Evolutionary conservation across 2,113 vertebrate genomes (phyloP), one percentile per base, ranked within the genome.

Genomic region (Cyprinodon brontotheroides): DNA sequence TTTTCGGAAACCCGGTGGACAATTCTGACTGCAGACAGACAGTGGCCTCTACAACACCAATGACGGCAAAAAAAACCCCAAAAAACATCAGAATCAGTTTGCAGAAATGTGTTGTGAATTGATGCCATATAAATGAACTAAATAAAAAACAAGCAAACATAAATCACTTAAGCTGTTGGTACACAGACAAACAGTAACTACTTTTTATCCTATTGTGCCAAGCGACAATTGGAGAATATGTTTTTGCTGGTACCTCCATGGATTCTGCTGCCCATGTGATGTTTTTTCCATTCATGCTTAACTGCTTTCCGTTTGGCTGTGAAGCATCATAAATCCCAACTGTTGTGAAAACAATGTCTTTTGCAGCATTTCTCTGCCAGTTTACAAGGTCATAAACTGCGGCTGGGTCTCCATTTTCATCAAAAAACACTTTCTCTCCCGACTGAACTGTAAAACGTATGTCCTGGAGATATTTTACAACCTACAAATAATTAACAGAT

Each of bases 1-100:
- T 74, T 93, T 93, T 5, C 93, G 88, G 74, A 91, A 92, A 47
- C 94, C 95, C 70, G 92, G 89, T 3, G 29, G 82, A 57, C 94
- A 95, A 60, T 91, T 93, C 37, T 92, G 86, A 89, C 93, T 94
- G 81, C 95, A 95, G 65, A 95, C 89, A 62, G 94, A 95, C 43
- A 38, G 79, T 0, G 94, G 94, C 82, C 74, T 91, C 95, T 95
- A 82, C 15, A 85, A 87, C 65, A 81, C 62, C 11, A 89, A 29
- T 29, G 29, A 29, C 1, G 29, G 29, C 29, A 29, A 29, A 29
- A 29, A 29, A 29, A 29, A 29, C 29, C 29, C 29, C 29, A 1
- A 29, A 29, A 3, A 78, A 70, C 17, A 61, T 66, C 47, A 53
- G 29, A 29, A n/a, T 53, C 50, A 53, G 50, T 53, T 53, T 17